Percentiles rank a stretch among this genome's conserved stretches.
Evolutionary conservation across 1,140 invertebrate genomes (phyloP).

Genomic region (Ostrea denselamellosa): DNA sequence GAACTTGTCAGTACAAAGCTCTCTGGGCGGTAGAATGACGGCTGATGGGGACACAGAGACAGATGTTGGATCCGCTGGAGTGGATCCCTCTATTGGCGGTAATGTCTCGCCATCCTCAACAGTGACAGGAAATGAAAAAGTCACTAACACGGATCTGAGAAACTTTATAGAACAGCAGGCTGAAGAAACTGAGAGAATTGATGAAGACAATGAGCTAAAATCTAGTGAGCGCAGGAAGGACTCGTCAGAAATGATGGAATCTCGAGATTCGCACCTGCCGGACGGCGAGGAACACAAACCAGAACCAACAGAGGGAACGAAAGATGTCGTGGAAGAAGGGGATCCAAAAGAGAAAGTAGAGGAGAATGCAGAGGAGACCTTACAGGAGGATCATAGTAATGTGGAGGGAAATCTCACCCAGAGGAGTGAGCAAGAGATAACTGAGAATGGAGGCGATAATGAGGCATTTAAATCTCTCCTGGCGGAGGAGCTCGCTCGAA

Average conservation of each 20-base stretch:
- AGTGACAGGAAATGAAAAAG: constrained; percentile 43
- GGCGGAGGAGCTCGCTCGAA: constrained; percentile 49
- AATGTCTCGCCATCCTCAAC: constrained; percentile 54
- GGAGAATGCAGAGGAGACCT: constrained; percentile 14
- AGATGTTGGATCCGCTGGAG: constrained; percentile 53
- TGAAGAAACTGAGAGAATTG: constrained; percentile 11
- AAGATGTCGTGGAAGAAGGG: background rate
- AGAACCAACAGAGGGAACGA: background rate
- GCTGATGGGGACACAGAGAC: constrained; percentile 49
- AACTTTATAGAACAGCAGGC: constrained; percentile 26
- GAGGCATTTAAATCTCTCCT: constrained; percentile 63
- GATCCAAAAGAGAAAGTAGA: background rate
- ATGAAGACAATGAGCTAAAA: constrained; percentile 9
- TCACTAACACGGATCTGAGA: constrained; percentile 41
- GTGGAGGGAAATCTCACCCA: constrained; percentile 1
- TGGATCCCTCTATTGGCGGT: constrained; percentile 50
- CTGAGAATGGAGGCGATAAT: constrained; percentile 64
- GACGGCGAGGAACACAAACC: constrained; percentile 45
- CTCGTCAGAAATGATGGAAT: constrained; percentile 43
- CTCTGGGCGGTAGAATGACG: constrained; percentile 48
- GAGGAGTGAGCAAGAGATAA: constrained; percentile 53
- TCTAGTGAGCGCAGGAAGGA: constrained; percentile 26
- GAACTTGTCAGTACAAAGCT: constrained; percentile 54
- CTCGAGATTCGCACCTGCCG: constrained; percentile 31
- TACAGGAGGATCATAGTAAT: background rate